Evolutionary conservation across 2,113 vertebrate species (phyloP).

Genomic region (Leucopternis melanops): DNA sequence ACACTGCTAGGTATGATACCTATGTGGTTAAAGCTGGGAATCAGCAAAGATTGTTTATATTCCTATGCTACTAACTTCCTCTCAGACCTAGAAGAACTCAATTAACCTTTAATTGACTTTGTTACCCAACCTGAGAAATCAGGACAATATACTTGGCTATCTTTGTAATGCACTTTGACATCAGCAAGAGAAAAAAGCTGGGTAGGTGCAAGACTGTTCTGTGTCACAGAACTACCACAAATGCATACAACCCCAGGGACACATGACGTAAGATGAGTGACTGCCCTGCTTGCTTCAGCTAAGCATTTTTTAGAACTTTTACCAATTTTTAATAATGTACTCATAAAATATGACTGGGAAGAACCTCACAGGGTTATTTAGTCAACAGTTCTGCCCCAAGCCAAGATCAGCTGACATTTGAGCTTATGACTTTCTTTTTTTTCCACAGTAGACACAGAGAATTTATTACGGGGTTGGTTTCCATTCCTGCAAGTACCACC

Average conservation of each 20-base stretch:
- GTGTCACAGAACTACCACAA: background rate
- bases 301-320: background rate
- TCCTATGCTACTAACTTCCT: background rate
- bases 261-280: background rate
- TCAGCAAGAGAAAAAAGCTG: background rate
- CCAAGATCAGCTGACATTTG: background rate
- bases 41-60: background rate
- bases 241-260: background rate
- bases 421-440: background rate
- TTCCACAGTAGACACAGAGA: background rate
- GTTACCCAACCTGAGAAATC: background rate
- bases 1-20: rapidly evolving
- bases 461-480: too few species aligned
- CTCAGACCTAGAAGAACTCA: background rate
- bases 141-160: background rate
- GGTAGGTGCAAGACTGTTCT: background rate
- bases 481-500: too few species aligned
- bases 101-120: background rate
- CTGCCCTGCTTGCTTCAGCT: background rate
- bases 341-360: background rate
- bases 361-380: background rate
- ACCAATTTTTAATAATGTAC: background rate
- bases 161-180: background rate
- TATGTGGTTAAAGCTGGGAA: background rate
- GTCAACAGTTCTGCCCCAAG: background rate